phyloP scores from a whole-genome alignment of 1,140 invertebrate genomes.

The Ruditapes philippinarum region DNA sequence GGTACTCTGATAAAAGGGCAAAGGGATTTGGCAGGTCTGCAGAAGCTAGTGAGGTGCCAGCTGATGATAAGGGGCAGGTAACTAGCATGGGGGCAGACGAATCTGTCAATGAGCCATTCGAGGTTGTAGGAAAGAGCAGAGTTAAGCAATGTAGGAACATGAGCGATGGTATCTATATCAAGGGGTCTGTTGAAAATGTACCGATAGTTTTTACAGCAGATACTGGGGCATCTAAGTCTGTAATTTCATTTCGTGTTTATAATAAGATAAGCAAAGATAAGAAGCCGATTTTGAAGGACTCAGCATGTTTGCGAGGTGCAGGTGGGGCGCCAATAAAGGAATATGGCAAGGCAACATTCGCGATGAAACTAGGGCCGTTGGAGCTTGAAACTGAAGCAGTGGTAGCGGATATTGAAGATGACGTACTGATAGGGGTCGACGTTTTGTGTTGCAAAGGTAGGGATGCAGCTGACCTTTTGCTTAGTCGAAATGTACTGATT shows the following conservation, averaged over 20 bases:
- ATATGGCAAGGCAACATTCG: background rate
- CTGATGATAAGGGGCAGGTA: too few species aligned
- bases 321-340: background rate
- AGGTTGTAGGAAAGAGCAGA: background rate
- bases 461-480: background rate
- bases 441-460: background rate
- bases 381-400: background rate
- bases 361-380: background rate
- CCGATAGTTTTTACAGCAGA: background rate
- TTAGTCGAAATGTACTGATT: background rate
- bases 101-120: too few species aligned
- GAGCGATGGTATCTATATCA: conserved; percentile 11
- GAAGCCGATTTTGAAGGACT: background rate
- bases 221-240: background rate
- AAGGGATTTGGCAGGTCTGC: background rate
- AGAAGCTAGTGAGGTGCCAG: too few species aligned
- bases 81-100: too few species aligned
- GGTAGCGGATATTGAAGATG: background rate
- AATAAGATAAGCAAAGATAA: background rate
- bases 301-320: background rate
- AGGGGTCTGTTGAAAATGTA: background rate
- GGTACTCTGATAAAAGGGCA: too few species aligned
- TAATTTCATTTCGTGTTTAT: background rate
- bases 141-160: background rate
- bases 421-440: background rate